phyloP scores from a whole-genome alignment of 2,888 invertebrate genomes.

The Polylopha cassiicola region DNA sequence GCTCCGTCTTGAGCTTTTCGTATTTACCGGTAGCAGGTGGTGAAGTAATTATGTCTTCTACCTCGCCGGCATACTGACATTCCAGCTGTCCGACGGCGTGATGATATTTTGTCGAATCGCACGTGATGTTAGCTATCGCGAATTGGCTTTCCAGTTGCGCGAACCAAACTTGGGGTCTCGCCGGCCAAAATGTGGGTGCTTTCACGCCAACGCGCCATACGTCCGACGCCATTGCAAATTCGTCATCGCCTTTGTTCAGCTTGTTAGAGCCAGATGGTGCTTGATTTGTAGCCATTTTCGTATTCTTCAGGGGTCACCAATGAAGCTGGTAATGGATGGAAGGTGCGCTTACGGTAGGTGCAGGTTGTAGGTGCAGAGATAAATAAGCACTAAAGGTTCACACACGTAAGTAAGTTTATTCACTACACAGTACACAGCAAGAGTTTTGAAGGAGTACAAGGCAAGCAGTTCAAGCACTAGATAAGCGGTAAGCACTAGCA shows the following conservation, averaged over 20 bases:
- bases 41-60: no score
- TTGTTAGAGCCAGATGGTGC: neutral
- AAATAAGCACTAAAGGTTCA: neutral
- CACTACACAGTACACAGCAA: neutral
- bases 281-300: neutral
- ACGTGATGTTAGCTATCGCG: no score
- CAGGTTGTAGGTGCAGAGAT: neutral
- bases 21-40: no score
- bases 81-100: no score
- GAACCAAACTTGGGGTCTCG: no score
- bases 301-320: conserved; percentile 1
- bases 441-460: neutral
- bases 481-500: neutral
- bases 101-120: no score
- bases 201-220: no score
- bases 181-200: no score
- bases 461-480: no score
- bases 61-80: no score
- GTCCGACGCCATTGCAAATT: neutral
- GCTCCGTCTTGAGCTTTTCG: no score
- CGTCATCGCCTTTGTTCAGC: neutral
- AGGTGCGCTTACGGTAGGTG: neutral
- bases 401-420: neutral
- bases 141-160: no score
- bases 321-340: neutral